Percentiles rank a stretch among this genome's conserved stretches.
Conservation (phyloP, 2,888 invertebrate species). For the Pseudococcus longispinus region DNA sequence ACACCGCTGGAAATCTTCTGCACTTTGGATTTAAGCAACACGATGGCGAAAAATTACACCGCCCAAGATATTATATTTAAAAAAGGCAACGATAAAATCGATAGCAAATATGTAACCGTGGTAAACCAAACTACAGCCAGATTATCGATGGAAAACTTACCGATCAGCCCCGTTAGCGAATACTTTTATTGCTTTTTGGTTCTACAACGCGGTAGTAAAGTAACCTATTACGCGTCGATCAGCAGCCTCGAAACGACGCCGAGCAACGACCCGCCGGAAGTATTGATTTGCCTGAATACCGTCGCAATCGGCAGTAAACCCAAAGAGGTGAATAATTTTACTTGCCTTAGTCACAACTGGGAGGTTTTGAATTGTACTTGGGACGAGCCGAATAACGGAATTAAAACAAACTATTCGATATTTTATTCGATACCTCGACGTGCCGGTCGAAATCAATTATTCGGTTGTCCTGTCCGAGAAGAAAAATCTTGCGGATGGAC, state of each 20-base stretch:
- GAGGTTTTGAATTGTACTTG: constrained; percentile 78
- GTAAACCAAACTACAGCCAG: constrained; percentile 72
- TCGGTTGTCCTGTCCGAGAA: constrained; percentile 61
- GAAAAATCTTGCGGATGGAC: constrained; percentile 66
- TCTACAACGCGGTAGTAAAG: not conserved
- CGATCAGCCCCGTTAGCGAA: constrained; percentile 63
- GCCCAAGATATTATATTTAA: constrained; percentile 66
- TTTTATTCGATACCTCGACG: constrained; percentile 64
- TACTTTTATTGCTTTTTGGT: not conserved
- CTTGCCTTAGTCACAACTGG: constrained; percentile 77
- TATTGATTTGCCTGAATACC: constrained; percentile 67
- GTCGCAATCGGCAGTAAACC: constrained; percentile 69
- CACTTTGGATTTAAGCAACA: constrained; percentile 65
- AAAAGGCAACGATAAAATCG: constrained; percentile 63
- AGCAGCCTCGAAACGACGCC: constrained; percentile 54
- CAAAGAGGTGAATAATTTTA: constrained; percentile 67
- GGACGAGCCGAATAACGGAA: constrained; percentile 69
- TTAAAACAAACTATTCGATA: constrained; percentile 68
- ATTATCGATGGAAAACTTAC: constrained; percentile 67
- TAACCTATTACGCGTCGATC: not conserved
- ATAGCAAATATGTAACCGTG: constrained; percentile 65
- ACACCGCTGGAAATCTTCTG: constrained; percentile 72
- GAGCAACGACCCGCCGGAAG: constrained; percentile 56
- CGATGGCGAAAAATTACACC: constrained; percentile 65
- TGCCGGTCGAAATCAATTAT: constrained; percentile 61